Evolutionary conservation across 2,113 vertebrate species (phyloP).

Genomic region (Lota lota): DNA sequence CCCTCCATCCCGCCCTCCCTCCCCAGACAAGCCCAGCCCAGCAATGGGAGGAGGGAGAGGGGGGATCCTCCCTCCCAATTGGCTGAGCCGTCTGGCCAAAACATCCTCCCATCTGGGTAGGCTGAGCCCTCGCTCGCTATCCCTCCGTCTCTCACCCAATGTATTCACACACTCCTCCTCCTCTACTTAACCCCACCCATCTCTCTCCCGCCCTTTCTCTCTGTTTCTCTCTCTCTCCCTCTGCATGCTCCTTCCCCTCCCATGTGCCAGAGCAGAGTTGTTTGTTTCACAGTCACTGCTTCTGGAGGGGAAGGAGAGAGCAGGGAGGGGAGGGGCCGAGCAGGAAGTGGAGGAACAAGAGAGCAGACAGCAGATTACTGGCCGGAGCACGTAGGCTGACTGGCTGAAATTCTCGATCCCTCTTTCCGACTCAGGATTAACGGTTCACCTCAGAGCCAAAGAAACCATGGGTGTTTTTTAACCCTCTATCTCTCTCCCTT

Average conservation of each 20-base stretch:
- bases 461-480: not conserved
- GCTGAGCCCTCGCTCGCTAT: constrained; percentile 20
- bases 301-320: constrained; percentile 5
- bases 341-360: constrained; percentile 14
- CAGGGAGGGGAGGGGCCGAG: constrained; percentile 21
- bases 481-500: not conserved
- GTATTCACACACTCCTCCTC: constrained; percentile 22
- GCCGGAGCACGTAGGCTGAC: constrained; percentile 58
- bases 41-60: constrained; percentile 32
- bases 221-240: constrained; percentile 8
- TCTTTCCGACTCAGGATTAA: constrained; percentile 21
- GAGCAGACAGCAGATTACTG: constrained; percentile 50
- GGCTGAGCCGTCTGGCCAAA: constrained; percentile 60
- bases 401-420: not conserved
- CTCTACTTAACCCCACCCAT: not conserved
- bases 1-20: too few species aligned
- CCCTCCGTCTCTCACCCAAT: constrained; percentile 25
- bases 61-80: constrained; percentile 55
- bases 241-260: constrained; percentile 31
- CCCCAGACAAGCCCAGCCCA: constrained; percentile 51
- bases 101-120: constrained; percentile 68
- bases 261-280: constrained; percentile 48
- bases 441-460: constrained; percentile 10
- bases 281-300: constrained; percentile 62
- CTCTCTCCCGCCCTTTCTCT: constrained; percentile 14